A percentile compares a stretch with the other conserved stretches of the same genome.
Evolutionary conservation across 2,113 vertebrate genomes (phyloP).

Genomic region (Erythrolamprus reginae): DNA sequence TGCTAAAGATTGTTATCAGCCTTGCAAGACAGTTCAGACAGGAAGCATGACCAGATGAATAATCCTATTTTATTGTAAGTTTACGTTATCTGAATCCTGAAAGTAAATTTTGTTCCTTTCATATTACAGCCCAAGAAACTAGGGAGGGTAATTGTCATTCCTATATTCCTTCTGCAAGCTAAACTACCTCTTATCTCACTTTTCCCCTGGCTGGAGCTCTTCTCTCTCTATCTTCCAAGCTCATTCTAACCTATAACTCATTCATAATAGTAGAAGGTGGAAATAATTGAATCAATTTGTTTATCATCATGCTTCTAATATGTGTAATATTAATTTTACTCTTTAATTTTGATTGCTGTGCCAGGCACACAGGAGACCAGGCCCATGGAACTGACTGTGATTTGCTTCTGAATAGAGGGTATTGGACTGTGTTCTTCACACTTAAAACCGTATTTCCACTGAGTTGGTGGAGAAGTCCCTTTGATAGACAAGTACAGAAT

Average conservation of each 20-base stretch:
- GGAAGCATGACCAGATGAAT: neutral
- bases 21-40: neutral
- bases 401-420: neutral
- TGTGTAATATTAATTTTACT: neutral
- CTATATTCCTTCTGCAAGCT: neutral
- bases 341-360: neutral
- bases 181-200: neutral
- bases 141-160: neutral
- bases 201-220: neutral
- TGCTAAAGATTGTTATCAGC: conserved; percentile 34
- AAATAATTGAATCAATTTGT: neutral
- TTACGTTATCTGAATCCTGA: neutral
- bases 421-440: neutral
- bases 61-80: neutral
- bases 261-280: neutral
- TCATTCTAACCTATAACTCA: neutral
- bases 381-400: neutral
- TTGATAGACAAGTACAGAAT: neutral
- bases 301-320: neutral
- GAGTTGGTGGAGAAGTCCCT: neutral
- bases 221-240: neutral
- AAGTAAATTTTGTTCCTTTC: neutral
- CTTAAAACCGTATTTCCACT: neutral
- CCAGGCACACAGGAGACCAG: neutral
- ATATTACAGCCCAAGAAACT: neutral